phyloP scores from a whole-genome alignment of 1,140 invertebrate genomes.

The Cydia strobilella region DNA sequence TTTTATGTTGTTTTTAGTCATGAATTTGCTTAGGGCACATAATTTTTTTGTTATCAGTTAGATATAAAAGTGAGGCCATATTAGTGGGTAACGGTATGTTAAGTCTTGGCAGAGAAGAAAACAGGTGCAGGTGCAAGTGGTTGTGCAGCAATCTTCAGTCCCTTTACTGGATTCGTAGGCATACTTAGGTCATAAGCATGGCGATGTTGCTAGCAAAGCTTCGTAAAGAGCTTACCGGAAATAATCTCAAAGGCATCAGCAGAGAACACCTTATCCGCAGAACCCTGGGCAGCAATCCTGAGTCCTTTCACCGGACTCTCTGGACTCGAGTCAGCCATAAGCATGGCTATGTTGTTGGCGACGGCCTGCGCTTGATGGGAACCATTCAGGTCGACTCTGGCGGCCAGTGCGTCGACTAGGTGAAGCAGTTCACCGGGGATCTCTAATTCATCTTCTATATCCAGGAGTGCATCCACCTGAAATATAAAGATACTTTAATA shows the following conservation, averaged over 20 bases:
- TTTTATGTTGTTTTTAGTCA: too few relatives aligned
- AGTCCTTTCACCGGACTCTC: constrained; percentile 59
- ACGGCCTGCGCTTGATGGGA: constrained; percentile 46
- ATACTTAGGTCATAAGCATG: background rate
- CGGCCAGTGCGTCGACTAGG: constrained; percentile 63
- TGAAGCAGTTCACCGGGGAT: constrained; percentile 67
- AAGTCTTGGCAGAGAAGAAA: too few relatives aligned
- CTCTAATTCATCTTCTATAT: constrained; percentile 50
- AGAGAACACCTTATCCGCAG: constrained; percentile 50
- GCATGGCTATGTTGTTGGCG: constrained; percentile 64
- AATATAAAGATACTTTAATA: constrained; percentile 24
- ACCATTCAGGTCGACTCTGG: constrained; percentile 56
- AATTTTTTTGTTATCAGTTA: too few relatives aligned
- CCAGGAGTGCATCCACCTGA: constrained; percentile 65
- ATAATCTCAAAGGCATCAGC: constrained; percentile 61
- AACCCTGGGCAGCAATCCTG: constrained; percentile 50
- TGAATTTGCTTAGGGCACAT: too few relatives aligned
- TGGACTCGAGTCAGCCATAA: constrained; percentile 60
- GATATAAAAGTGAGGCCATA: too few relatives aligned
- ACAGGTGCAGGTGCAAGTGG: too few relatives aligned
- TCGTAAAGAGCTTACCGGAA: constrained; percentile 44
- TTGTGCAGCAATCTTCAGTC: too few relatives aligned
- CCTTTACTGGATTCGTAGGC: background rate
- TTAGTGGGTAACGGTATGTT: too few relatives aligned
- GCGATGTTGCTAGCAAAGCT: background rate